Evolutionary conservation across 1,140 invertebrate species (phyloP), one percentile per base, ranked within the genome.

Genomic region (Trichonephila clavipes): DNA sequence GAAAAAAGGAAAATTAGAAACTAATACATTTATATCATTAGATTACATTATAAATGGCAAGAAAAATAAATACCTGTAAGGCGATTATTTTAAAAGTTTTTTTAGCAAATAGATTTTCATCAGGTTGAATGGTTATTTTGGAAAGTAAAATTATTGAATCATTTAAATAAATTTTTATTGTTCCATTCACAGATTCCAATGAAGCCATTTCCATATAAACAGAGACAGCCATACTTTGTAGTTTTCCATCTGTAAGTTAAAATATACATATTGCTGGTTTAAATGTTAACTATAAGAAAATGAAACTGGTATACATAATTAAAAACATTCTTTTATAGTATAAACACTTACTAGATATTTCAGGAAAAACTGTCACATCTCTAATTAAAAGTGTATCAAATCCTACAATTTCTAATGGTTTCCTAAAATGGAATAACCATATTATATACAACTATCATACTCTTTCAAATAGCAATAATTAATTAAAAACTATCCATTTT

Each of bases 401-500:
- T 16, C 96, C 95, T 95, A 97, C 95, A 21, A 97, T 90, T 94
- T 96, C 96, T 21, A 97, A 96, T 69, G 96, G 94, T 95, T 97
- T 97, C 97, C 97, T 97, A 96, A 95, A 94, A 89, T 90, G 86
- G 92, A 88, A 58, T 28, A 14, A 0, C 8, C 12, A 14, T 12
- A 69, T 12, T 28, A 69, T 51, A 51, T 51, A 51, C 4, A 51
- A 51, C 28, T 40, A 51, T 51, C 51, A 51, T 12, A 51, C 5
- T 12, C 51, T 51, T 10, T 7, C 51, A 51, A 51, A 51, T 1
- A 51, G 2, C 34, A 40, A 40, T 40, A 40, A 40, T 40, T 40
- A 3, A 3, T 40, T 40, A 40, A 40, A 40, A 28, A 28, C 28
- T 40, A 40, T 40, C 34, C 4, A 40, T 40, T 40, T 40, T 40